Evolutionary conservation across 2,113 vertebrate species (phyloP).

Genomic region (Daubentonia madagascariensis): DNA sequence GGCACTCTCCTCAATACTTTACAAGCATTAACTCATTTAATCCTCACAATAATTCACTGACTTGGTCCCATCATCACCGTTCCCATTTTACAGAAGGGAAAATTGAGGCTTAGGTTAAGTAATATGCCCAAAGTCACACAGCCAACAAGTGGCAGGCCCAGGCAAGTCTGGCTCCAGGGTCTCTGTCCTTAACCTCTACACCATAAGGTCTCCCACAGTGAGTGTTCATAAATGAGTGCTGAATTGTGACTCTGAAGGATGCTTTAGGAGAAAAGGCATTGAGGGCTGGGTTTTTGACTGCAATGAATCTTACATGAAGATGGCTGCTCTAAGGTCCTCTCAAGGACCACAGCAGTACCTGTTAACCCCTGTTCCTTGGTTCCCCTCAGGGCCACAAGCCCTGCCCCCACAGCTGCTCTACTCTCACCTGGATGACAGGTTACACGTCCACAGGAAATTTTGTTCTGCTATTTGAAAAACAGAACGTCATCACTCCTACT

Average conservation of each 20-base stretch:
- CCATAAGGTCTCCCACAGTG: not conserved
- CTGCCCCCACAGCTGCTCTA: not conserved
- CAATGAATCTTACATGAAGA: not conserved
- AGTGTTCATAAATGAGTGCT: not conserved
- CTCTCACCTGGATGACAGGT: not conserved
- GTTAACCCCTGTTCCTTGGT: not conserved
- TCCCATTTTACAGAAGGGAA: not conserved
- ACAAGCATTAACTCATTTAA: not conserved
- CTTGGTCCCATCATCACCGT: not conserved
- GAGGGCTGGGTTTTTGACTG: not conserved
- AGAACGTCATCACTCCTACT: not conserved
- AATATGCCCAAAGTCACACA: not conserved
- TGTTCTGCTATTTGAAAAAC: slow-evolving; percentile 41
- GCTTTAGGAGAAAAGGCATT: not conserved
- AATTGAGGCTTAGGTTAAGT: not conserved
- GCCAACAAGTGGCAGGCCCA: not conserved
- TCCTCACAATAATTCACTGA: not conserved
- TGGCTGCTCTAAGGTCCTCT: not conserved
- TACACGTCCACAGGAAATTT: slow-evolving; percentile 37
- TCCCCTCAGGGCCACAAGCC: not conserved
- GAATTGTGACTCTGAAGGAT: not conserved
- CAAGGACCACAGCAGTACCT: not conserved
- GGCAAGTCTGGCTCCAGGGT: not conserved
- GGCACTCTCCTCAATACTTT: not conserved
- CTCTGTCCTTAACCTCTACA: not conserved